These are phyloP conservation scores for Rhizomys pruinosus DNA, from an alignment of 2,113 vertebrate genomes.

Conservation along the genomic window DNA sequence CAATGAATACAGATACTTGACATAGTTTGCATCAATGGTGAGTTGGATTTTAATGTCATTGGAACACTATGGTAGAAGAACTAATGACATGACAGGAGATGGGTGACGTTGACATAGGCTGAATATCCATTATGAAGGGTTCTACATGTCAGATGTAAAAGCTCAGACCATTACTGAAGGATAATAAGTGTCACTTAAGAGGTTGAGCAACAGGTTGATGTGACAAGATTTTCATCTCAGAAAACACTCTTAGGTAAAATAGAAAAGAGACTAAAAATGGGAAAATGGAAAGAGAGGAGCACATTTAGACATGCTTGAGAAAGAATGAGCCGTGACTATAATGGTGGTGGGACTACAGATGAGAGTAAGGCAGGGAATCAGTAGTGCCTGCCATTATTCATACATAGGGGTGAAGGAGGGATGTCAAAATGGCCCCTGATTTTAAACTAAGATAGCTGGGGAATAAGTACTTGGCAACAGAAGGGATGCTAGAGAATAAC, in stretches of 20 bases:
- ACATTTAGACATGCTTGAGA: neutral
- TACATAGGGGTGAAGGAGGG: neutral
- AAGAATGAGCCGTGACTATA: neutral
- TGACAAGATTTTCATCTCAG: neutral
- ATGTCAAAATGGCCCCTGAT: neutral
- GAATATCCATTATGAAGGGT: neutral
- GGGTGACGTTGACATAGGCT: neutral
- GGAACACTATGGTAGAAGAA: neutral
- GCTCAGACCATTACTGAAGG: neutral
- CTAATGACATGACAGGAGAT: neutral
- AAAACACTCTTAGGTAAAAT: neutral
- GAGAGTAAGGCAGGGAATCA: neutral
- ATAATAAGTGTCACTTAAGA: neutral
- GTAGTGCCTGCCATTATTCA: neutral
- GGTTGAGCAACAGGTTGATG: neutral
- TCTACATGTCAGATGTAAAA: neutral
- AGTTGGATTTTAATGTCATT: neutral
- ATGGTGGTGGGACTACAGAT: too few relatives aligned
- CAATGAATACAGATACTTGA: neutral
- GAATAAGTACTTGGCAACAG: neutral
- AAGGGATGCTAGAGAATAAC: neutral
- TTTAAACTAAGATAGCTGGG: neutral
- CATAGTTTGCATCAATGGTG: neutral
- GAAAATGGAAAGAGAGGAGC: neutral
- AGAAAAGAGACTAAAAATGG: neutral